A percentile compares a stretch with the other conserved stretches of the same genome.
Evolutionary conservation across 2,113 vertebrate species (phyloP).

Genomic region (Mola mola): DNA sequence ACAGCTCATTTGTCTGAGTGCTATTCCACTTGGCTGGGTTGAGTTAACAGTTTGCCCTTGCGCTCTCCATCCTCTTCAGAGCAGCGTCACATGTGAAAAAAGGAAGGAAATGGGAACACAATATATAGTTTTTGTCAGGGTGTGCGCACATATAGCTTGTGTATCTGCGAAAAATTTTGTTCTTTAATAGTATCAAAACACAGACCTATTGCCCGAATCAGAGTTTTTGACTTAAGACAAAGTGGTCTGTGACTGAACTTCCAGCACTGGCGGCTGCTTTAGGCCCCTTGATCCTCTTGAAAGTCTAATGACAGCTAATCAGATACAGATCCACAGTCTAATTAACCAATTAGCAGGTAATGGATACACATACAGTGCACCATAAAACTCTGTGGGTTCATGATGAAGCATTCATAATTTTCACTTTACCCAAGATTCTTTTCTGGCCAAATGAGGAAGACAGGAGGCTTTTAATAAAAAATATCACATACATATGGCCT

Average conservation of each 20-base stretch:
- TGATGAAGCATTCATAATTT: conserved; percentile 34
- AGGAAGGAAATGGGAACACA: conserved; percentile 43
- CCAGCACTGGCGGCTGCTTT: conserved; percentile 31
- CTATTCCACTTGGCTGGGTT: conserved; percentile 76
- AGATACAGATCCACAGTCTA: conserved; percentile 68
- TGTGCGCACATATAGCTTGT: not conserved
- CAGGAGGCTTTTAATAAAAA: conserved; percentile 10
- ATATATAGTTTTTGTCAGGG: conserved; percentile 18
- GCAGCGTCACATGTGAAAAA: conserved; percentile 56
- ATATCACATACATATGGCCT: too few relatives aligned
- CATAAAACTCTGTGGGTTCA: conserved; percentile 45
- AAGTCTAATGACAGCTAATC: conserved; percentile 72
- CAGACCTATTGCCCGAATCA: not conserved
- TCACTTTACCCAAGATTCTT: conserved; percentile 43
- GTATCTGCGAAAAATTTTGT: not conserved
- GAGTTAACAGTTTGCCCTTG: conserved; percentile 73
- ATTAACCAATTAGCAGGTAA: conserved; percentile 73
- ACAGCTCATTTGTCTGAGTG: conserved; percentile 79
- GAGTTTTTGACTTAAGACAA: not conserved
- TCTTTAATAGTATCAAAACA: too few relatives aligned
- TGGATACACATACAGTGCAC: conserved; percentile 56
- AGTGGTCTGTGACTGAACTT: conserved; percentile 23
- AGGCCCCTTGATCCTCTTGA: conserved; percentile 50
- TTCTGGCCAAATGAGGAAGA: conserved; percentile 40
- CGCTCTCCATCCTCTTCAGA: conserved; percentile 53